Evolutionary conservation across 2,113 vertebrate genomes (phyloP).

Genomic region (Neodontobutis hainanensis): DNA sequence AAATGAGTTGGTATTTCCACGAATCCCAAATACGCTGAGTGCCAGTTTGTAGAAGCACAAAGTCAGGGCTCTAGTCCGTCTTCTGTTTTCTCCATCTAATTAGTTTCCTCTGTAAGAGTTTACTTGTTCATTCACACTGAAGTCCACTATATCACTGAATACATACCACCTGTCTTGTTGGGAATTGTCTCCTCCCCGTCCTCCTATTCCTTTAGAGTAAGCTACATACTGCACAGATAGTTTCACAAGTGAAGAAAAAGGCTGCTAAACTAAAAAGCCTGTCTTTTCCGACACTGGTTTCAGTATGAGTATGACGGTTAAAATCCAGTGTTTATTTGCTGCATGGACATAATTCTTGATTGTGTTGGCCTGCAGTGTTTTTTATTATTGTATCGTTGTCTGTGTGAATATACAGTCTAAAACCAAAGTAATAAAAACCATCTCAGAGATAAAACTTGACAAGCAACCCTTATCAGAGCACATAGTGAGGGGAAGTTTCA

Average conservation of each 20-base stretch:
- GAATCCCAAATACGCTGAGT: too few species aligned
- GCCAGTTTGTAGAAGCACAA: too few species aligned
- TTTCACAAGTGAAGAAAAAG: neutral
- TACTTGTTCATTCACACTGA: too few species aligned
- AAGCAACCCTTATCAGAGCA: slow-evolving; percentile 39
- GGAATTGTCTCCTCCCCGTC: too few species aligned
- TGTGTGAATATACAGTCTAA: slow-evolving; percentile 29
- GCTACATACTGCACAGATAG: neutral
- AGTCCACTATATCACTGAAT: too few species aligned
- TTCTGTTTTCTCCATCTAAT: too few species aligned
- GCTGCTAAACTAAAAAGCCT: neutral
- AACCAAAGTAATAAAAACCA: neutral
- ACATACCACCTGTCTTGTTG: too few species aligned
- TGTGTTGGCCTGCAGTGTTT: neutral
- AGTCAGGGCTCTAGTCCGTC: too few species aligned
- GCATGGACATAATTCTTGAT: slow-evolving; percentile 4
- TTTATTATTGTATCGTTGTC: neutral
- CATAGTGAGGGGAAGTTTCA: neutral
- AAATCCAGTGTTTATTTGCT: slow-evolving; percentile 3
- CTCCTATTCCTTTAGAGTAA: too few species aligned
- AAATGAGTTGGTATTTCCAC: neutral
- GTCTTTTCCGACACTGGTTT: neutral
- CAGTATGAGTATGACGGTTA: neutral
- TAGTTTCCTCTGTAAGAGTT: too few species aligned
- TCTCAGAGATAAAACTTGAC: slow-evolving; percentile 24